Conservation (phyloP, 2,888 invertebrate genomes). For the Uloborus plumipes region DNA sequence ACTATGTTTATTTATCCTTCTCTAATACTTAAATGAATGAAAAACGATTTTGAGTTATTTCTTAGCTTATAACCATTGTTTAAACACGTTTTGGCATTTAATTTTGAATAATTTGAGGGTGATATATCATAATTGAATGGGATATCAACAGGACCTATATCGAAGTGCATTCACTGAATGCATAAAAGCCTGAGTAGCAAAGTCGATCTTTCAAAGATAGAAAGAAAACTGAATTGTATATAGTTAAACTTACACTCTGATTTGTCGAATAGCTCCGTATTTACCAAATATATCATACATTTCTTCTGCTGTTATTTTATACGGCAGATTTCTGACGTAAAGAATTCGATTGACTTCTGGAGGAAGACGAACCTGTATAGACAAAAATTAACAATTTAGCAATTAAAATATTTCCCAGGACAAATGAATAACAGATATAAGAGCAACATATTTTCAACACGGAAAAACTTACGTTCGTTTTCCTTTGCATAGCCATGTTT, state of each 20-base stretch:
- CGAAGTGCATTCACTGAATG: too few species aligned
- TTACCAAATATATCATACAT: slow-evolving; percentile 99
- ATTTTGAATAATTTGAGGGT: too few species aligned
- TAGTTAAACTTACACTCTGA: slow-evolving; percentile 92
- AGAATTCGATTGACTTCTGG: slow-evolving; percentile 98
- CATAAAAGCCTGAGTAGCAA: too few species aligned
- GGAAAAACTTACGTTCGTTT: slow-evolving; percentile 35
- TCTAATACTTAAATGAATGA: too few species aligned
- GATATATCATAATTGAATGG: too few species aligned
- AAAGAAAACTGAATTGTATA: too few species aligned
- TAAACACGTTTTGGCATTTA: too few species aligned
- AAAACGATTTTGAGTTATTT: too few species aligned
- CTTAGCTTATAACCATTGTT: too few species aligned
- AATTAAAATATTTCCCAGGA: not conserved
- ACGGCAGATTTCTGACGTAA: slow-evolving; percentile 96
- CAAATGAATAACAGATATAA: not conserved
- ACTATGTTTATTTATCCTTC: too few species aligned
- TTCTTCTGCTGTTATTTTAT: slow-evolving; percentile 99
- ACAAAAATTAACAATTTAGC: slow-evolving; percentile 6
- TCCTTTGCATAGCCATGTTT: slow-evolving; percentile 59
- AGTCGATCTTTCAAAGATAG: too few species aligned
- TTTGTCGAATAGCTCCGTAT: slow-evolving; percentile 98
- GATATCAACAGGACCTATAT: too few species aligned
- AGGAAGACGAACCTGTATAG: slow-evolving; percentile 88
- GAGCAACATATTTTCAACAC: not conserved